Evolutionary conservation across 1,140 invertebrate genomes (phyloP), one percentile per base, ranked within the genome.

Genomic region (Bacillus rossius): DNA sequence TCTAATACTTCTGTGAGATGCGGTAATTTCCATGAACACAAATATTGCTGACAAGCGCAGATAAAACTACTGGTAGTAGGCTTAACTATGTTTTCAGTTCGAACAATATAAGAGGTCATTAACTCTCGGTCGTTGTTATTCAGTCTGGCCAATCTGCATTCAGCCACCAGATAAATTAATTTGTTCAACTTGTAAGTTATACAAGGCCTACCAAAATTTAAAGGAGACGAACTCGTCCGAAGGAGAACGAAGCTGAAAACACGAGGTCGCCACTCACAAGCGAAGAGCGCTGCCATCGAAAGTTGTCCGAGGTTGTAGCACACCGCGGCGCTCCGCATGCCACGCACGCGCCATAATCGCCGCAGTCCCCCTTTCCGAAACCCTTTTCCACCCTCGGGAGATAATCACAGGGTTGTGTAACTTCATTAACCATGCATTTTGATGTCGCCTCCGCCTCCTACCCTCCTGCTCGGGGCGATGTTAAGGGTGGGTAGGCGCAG

Each of bases 401-500:
- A 50, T 50, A 50, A 50, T 29, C 48, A 50, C 37, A 34, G 37
- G 25, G 19, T n/a, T 34, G 37, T 48, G 45, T 50, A 40, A 54
- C 34, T 54, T 54, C 52, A 54, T 54, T 37, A 54, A 42, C 52
- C 29, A 54, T 54, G 52, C 52, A 54, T 54, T 54, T 54, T 54
- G 52, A 54, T 54, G 52, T 17, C 52, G 16, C 29, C 37, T 8
- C 41, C 16, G 13, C 34, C 29, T 19, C 1, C 52, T 23, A 29
- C 14, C 41, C 5, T 20, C 13, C 14, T 54, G 16, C 25, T 8
- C 2, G 20, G 22, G 22, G n/a, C 25, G 26, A 20, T 16, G 22
- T 7, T 40, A 20, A 0, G 34, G 19, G 37, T 16, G 17, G 16
- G 10, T 19, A 5, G 0, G 17, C 13, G 41, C 34, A 20, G 17